phyloP scores from a whole-genome alignment of 2,113 vertebrate species.

The Choloepus hoffmanni region DNA sequence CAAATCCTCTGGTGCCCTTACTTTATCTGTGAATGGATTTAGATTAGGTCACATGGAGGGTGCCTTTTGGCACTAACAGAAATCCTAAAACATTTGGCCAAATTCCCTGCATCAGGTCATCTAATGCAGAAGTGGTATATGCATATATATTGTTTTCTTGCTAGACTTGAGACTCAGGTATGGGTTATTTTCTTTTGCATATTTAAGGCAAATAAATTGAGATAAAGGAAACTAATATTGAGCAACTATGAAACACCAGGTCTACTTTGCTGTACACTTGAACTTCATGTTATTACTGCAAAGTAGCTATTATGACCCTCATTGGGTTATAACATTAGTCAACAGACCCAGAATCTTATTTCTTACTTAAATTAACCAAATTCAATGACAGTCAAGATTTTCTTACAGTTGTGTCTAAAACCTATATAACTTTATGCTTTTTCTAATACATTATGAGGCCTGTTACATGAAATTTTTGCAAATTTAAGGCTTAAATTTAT shows the following conservation, averaged over 20 bases:
- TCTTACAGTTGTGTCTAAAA: slow-evolving; percentile 7
- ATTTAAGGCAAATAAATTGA: slow-evolving; percentile 29
- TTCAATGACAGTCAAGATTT: neutral
- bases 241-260: neutral
- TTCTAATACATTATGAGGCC: neutral
- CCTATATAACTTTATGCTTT: neutral
- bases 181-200: neutral
- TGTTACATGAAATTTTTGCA: slow-evolving; percentile 30
- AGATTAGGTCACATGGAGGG: neutral
- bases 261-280: neutral
- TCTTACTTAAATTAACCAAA: neutral
- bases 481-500: slow-evolving; percentile 50
- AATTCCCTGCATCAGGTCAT: neutral
- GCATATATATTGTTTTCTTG: neutral
- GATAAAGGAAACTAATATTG: neutral
- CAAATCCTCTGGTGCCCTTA: neutral
- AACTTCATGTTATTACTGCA: neutral
- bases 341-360: neutral
- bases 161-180: neutral
- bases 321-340: neutral
- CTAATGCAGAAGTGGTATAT: neutral
- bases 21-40: neutral
- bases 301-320: neutral
- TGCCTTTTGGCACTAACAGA: neutral
- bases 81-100: slow-evolving; percentile 23